Evolutionary conservation across 2,888 invertebrate genomes (phyloP).

Genomic region (Polyommatus iphigenia): DNA sequence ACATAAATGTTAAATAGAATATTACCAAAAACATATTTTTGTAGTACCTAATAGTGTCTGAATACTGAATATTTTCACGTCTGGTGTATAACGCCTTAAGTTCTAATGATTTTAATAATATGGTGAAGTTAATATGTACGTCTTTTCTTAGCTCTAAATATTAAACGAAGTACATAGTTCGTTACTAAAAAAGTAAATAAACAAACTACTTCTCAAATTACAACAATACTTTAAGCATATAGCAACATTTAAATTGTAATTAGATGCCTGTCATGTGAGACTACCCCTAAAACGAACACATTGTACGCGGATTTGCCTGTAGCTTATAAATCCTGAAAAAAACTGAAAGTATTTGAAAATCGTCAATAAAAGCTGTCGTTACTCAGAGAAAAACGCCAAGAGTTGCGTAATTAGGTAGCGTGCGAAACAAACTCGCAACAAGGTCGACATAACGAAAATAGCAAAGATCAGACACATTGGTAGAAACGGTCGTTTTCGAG

Average conservation of each 20-base stretch:
- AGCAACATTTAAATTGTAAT: not conserved
- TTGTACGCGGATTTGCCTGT: not conserved
- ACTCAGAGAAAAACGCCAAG: constrained; percentile 27
- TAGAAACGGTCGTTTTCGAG: constrained; percentile 73
- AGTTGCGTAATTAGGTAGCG: constrained; percentile 59
- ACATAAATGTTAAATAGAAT: too few species aligned
- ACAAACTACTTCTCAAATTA: constrained; percentile 16
- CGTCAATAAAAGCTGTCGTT: not conserved
- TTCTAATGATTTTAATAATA: too few species aligned
- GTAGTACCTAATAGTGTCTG: too few species aligned
- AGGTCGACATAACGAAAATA: constrained; percentile 72
- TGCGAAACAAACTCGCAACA: constrained; percentile 63
- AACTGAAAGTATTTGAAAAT: not conserved
- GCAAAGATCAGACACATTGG: constrained; percentile 70
- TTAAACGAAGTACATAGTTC: not conserved
- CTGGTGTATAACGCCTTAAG: too few species aligned
- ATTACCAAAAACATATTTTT: too few species aligned
- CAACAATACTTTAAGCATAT: not conserved
- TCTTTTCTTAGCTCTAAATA: too few species aligned
- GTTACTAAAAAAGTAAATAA: not conserved
- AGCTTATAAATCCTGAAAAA: not conserved
- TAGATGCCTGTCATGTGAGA: too few species aligned
- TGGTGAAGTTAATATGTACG: too few species aligned
- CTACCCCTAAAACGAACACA: not conserved
- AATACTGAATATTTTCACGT: too few species aligned